phyloP scores from a whole-genome alignment of 92 coral and sea anemone species.

The Hydrozoanthus gracilis region DNA sequence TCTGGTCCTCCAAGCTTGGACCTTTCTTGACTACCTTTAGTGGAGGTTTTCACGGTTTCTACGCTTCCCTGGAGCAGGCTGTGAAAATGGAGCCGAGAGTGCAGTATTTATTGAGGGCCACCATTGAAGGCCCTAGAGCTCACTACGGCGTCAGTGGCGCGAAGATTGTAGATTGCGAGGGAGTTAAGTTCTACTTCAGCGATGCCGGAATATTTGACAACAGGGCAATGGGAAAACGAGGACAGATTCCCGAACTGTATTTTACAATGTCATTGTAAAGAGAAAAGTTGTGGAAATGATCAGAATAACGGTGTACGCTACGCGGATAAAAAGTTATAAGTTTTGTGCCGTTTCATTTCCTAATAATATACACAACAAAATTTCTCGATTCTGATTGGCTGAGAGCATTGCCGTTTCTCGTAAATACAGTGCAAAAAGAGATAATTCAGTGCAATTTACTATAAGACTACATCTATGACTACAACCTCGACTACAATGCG shows the following conservation, averaged over 20 bases:
- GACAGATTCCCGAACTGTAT: conserved; percentile 41
- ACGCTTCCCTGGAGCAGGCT: conserved; percentile 34
- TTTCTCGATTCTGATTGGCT: too few relatives aligned
- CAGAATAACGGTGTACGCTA: background rate
- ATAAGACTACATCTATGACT: too few relatives aligned
- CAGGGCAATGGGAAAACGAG: conserved; percentile 39
- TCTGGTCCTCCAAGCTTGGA: conserved; percentile 39
- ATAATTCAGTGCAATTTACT: too few relatives aligned
- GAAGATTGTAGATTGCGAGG: conserved; percentile 19
- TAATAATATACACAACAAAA: too few relatives aligned
- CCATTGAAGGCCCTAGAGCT: conserved; percentile 33
- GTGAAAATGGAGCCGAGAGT: conserved; percentile 40
- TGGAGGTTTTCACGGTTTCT: conserved; percentile 30
- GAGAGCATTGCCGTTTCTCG: too few relatives aligned
- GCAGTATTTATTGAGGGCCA: conserved; percentile 46
- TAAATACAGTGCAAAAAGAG: too few relatives aligned
- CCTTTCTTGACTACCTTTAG: conserved; percentile 17
- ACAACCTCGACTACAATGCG: too few relatives aligned
- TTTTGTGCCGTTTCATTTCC: too few relatives aligned
- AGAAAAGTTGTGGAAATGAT: background rate
- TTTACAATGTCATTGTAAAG: conserved; percentile 29
- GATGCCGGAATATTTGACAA: conserved; percentile 46
- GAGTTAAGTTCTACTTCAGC: conserved; percentile 35
- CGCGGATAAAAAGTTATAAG: too few relatives aligned
- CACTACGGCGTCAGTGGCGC: conserved; percentile 40